These are phyloP conservation scores for Silurus aristotelis DNA, from an alignment of 2,797 vertebrate genomes.

Conservation along the genomic window DNA sequence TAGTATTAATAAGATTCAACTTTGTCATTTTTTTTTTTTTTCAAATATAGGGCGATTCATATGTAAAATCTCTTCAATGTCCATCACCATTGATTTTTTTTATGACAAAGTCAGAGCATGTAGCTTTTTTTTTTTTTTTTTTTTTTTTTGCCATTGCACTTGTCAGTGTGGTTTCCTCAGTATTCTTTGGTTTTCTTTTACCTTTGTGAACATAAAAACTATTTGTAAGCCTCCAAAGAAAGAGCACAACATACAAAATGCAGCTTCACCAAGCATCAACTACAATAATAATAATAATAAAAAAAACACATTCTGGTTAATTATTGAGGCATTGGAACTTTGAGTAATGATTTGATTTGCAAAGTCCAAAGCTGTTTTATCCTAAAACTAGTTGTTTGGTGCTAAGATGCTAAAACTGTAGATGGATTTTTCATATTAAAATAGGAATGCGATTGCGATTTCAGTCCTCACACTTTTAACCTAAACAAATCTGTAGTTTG, in stretches of 20 bases:
- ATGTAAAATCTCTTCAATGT: neutral
- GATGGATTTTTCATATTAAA: neutral
- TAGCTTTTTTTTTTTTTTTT: too few species aligned
- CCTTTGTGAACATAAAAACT: neutral
- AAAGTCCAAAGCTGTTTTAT: neutral
- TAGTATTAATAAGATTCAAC: neutral
- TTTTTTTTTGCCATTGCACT: neutral
- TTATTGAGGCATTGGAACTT: neutral
- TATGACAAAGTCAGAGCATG: neutral
- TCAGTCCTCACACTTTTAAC: neutral
- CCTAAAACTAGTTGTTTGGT: neutral
- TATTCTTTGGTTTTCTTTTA: neutral
- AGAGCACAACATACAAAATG: too few species aligned
- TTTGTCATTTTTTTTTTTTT: neutral
- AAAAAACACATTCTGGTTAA: neutral
- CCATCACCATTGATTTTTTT: neutral
- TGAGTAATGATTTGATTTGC: neutral
- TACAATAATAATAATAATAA: too few species aligned
- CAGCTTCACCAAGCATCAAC: too few species aligned
- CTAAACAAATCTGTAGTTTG: neutral
- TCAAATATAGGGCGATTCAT: neutral
- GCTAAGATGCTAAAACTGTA: neutral
- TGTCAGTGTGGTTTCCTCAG: neutral
- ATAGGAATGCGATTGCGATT: neutral
- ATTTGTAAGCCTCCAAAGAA: neutral